phyloP scores from a whole-genome alignment of 2,113 vertebrate genomes.

The Chaenogobius annularis region DNA sequence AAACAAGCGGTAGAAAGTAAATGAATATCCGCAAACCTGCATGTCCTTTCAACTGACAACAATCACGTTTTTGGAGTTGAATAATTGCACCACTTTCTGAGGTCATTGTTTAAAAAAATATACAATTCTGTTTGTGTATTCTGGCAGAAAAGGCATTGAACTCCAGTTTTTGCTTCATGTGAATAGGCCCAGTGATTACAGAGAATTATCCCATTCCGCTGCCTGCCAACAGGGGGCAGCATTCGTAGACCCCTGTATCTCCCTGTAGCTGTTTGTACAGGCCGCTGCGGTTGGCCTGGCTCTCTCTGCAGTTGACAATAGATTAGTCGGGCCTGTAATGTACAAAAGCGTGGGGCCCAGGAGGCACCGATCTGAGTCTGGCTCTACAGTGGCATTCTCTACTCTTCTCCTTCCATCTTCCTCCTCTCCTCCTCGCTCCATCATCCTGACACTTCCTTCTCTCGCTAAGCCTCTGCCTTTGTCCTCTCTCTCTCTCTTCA shows the following conservation, averaged over 20 bases:
- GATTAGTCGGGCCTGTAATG: slow-evolving; percentile 50
- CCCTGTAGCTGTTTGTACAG: slow-evolving; percentile 25
- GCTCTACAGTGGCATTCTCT: slow-evolving; percentile 38
- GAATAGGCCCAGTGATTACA: too few relatives aligned
- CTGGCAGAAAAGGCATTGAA: too few relatives aligned
- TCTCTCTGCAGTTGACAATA: slow-evolving; percentile 50
- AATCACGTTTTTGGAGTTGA: too few relatives aligned
- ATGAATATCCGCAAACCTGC: too few relatives aligned
- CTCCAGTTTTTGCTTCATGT: too few relatives aligned
- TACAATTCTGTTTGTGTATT: too few relatives aligned
- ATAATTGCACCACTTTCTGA: too few relatives aligned
- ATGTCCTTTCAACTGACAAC: too few relatives aligned
- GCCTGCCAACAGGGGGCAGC: slow-evolving; percentile 18
- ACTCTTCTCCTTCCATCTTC: background rate
- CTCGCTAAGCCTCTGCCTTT: background rate
- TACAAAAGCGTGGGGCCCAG: background rate
- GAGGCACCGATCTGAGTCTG: slow-evolving; percentile 49
- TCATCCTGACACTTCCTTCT: too few relatives aligned
- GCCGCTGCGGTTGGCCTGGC: slow-evolving; percentile 37
- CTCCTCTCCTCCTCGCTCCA: background rate
- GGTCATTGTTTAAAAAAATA: too few relatives aligned
- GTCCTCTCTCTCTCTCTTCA: background rate
- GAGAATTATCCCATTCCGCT: too few relatives aligned
- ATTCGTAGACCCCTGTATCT: background rate
- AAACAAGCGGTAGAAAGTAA: too few relatives aligned